phyloP scores from a whole-genome alignment of 2,113 vertebrate genomes.

The Numida meleagris region DNA sequence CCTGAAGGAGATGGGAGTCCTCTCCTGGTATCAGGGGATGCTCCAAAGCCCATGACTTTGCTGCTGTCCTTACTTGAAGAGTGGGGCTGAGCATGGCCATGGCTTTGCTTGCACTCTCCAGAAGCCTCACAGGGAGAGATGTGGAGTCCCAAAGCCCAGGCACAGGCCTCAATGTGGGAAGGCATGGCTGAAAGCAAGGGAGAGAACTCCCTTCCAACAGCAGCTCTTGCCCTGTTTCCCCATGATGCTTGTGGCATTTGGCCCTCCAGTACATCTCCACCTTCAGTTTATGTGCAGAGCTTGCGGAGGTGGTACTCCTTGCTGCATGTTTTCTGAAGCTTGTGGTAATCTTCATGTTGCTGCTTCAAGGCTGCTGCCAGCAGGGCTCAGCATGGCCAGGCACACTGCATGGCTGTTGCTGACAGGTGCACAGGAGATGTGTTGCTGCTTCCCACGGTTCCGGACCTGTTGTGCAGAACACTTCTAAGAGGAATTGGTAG shows the following conservation, averaged over 20 bases:
- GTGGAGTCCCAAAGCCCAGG: not conserved
- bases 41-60: not conserved
- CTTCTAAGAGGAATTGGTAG: not conserved
- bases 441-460: not conserved
- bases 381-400: not conserved
- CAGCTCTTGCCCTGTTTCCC: not conserved
- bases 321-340: not conserved
- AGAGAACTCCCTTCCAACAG: not conserved
- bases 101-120: not conserved
- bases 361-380: not conserved
- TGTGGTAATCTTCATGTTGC: rapidly evolving
- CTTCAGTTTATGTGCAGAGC: not conserved
- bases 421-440: not conserved
- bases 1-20: not conserved
- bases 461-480: not conserved
- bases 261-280: not conserved
- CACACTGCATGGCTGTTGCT: rapidly evolving
- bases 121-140: not conserved
- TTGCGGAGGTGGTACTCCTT: not conserved
- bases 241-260: not conserved
- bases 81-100: not conserved
- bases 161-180: not conserved
- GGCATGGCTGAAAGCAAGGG: not conserved
- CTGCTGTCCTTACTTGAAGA: not conserved
- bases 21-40: not conserved